Evolutionary conservation across 2,888 invertebrate species (phyloP).

Genomic region (Pecten maximus): DNA sequence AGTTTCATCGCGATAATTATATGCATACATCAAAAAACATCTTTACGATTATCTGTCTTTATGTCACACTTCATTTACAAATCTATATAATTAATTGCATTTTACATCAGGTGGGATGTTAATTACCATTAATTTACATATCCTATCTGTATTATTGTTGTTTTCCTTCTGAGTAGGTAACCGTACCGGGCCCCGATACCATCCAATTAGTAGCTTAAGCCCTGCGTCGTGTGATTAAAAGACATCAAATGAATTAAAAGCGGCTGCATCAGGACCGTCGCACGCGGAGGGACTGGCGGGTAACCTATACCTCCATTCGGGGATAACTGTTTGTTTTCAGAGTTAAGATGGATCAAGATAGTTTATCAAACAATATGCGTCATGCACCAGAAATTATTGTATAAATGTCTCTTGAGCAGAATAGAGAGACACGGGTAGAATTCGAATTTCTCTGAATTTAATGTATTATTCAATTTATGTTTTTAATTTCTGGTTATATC

Average conservation of each 20-base stretch:
- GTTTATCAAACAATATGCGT: background rate
- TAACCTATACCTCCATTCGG: background rate
- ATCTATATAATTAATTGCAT: background rate
- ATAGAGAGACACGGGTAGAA: background rate
- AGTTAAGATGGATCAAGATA: background rate
- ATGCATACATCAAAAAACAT: background rate
- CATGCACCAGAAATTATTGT: slow-evolving; percentile 6
- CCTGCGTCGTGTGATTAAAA: background rate
- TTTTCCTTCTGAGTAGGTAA: background rate
- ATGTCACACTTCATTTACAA: background rate
- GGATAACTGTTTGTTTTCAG: background rate
- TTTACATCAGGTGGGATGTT: background rate
- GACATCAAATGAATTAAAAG: background rate
- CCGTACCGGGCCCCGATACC: background rate
- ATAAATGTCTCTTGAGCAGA: background rate
- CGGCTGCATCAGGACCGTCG: background rate
- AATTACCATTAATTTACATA: background rate
- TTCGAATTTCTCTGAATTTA: background rate
- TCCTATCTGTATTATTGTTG: background rate
- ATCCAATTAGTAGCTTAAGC: background rate
- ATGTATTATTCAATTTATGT: slow-evolving; percentile 16
- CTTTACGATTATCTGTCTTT: background rate
- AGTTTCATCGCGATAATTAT: too few species aligned
- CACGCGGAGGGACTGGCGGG: background rate
- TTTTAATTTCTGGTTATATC: background rate